Evolutionary conservation across 2,797 vertebrate genomes (phyloP).

Genomic region (Epinephelus coioides): DNA sequence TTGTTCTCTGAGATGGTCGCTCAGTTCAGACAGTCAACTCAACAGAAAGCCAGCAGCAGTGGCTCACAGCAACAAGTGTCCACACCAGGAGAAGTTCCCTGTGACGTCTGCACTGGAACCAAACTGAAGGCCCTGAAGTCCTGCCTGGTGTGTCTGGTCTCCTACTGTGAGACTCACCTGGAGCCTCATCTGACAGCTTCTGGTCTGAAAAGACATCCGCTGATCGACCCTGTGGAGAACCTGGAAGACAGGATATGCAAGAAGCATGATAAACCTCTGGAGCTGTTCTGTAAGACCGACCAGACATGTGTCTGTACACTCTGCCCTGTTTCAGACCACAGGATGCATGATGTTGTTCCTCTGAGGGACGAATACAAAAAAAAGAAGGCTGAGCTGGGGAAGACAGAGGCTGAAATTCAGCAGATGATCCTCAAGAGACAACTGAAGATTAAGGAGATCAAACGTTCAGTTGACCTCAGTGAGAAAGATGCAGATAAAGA

Average conservation of each 20-base stretch:
- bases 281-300: conserved; percentile 7
- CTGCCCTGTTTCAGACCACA: too few species aligned
- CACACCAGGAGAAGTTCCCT: background rate
- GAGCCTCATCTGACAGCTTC: too few species aligned
- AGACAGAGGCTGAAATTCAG: too few species aligned
- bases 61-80: background rate
- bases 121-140: conserved; percentile 8
- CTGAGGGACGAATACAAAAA: too few species aligned
- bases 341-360: too few species aligned
- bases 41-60: background rate
- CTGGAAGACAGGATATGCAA: background rate
- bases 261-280: conserved; percentile 17
- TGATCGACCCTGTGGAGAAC: background rate
- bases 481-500: background rate
- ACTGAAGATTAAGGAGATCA: background rate
- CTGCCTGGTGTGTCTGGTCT: conserved; percentile 6
- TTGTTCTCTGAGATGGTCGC: too few species aligned
- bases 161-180: too few species aligned
- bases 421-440: conserved; percentile 2
- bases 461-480: background rate
- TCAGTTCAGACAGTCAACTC: too few species aligned
- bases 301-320: too few species aligned
- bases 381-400: too few species aligned
- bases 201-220: background rate
- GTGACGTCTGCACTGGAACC: conserved; percentile 19